These are phyloP conservation scores for Harpalus rufipes DNA, from an alignment of 2,888 invertebrate genomes.

Conservation along the genomic window DNA sequence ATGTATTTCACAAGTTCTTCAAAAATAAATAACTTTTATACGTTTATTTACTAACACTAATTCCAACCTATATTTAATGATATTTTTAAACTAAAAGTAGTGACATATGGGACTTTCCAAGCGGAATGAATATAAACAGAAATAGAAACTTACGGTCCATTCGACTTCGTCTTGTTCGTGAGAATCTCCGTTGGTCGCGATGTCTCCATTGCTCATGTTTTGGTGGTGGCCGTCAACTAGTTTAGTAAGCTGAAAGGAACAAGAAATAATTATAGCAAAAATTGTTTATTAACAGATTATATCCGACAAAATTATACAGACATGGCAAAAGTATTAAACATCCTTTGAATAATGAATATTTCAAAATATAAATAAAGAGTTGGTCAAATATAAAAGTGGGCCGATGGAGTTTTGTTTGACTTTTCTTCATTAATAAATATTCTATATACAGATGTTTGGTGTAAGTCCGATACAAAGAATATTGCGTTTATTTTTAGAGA, in stretches of 20 bases:
- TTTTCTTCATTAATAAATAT: no score
- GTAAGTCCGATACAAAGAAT: no score
- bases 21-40: neutral
- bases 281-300: neutral
- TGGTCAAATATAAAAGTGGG: no score
- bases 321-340: no score
- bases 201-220: slow-evolving; percentile 77
- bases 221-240: slow-evolving; percentile 80
- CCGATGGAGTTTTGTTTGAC: no score
- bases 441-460: no score
- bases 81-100: neutral
- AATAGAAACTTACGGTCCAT: slow-evolving; percentile 75
- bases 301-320: no score
- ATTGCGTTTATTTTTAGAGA: no score
- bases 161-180: slow-evolving; percentile 74
- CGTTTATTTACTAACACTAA: neutral
- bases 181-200: slow-evolving; percentile 74
- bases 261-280: neutral
- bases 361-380: no score
- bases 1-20: neutral
- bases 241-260: slow-evolving; percentile 79
- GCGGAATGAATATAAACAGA: neutral
- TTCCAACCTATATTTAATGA: neutral
- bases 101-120: slow-evolving; percentile 1
- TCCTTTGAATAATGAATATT: no score